These are phyloP conservation scores for Cynaeus angustus DNA, from an alignment of 2,888 invertebrate species.

Conservation along the genomic window DNA sequence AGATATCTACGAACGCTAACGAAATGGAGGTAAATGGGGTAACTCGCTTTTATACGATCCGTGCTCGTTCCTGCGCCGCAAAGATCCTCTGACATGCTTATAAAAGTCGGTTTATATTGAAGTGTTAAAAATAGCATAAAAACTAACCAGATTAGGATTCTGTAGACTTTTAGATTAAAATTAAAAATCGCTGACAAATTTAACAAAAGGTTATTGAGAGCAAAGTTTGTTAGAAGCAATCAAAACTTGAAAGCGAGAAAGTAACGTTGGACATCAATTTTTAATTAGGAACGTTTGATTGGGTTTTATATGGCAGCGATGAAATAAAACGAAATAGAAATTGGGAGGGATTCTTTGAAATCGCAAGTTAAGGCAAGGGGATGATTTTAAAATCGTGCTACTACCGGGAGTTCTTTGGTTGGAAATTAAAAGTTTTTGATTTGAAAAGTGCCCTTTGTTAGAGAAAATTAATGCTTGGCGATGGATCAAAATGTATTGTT, in stretches of 20 bases:
- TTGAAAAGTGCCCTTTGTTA: constrained; percentile 19
- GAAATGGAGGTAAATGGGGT: constrained; percentile 43
- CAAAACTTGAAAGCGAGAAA: constrained; percentile 26
- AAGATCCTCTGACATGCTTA: constrained; percentile 24
- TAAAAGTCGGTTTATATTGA: constrained; percentile 24
- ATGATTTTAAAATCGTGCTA: constrained; percentile 18
- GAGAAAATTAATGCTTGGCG: constrained; percentile 5
- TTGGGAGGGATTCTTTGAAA: constrained; percentile 16
- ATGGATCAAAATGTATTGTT: constrained; percentile 19
- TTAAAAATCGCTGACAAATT: neutral
- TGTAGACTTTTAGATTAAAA: neutral
- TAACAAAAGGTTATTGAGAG: constrained; percentile 24
- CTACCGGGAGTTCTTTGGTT: constrained; percentile 9
- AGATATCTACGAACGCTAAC: constrained; percentile 34
- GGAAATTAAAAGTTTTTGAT: constrained; percentile 17
- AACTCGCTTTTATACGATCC: constrained; percentile 39
- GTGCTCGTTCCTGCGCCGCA: constrained; percentile 28
- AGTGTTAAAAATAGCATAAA: constrained; percentile 24
- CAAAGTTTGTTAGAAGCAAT: constrained; percentile 3
- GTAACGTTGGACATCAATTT: constrained; percentile 31
- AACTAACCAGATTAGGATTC: constrained; percentile 3
- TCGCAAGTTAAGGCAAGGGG: constrained; percentile 17
- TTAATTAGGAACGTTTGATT: constrained; percentile 41
- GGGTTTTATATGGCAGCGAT: constrained; percentile 20
- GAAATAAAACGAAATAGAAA: constrained; percentile 31